Base-by-base conservation (phyloP, 2,888 invertebrate species). In the Platypus cylindrus region DNA sequence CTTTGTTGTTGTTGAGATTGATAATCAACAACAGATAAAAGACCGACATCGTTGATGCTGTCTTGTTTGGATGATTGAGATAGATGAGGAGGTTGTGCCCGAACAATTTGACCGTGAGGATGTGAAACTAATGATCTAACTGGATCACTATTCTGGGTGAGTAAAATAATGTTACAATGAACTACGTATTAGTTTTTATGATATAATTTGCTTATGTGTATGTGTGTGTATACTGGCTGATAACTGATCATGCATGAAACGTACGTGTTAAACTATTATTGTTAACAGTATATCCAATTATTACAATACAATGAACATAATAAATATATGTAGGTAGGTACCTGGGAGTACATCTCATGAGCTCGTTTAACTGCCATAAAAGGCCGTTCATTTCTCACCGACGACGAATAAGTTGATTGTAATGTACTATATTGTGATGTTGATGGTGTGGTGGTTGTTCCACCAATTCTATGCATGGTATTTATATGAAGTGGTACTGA, bases 401-500 rank as follows among this genome's bases (percentile, higher is more conserved):
- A 2, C 16, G 53, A 60, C 39, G 50, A 57, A 40, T 51, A 46
- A 22, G 34, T 46, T 7, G 47, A 46, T 20, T 51, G 47, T 15
- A 49, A 36, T 1, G 50, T 48, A 30, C 48, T 50, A 40, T 47
- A 50, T 17, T 40, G 48, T 8, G 47, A 45, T 12, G 37, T 35
- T 31, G 27, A 30, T 13, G 41, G n/a, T n/a, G n/a, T n/a, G n/a
- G 52, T 45, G 29, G 46, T 53, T 43, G 47, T 38, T 29, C 52
- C 50, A 32, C 40, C 37, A 28, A 48, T 50, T 37, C 45, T 49
- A 13, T 55, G 49, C 43, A 55, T 46, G 16, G 75, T 76, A 59
- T 77, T 74, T 49, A 78, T 75, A 53, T 77, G 77, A 29, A 78
- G 62, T n/a, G 78, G 77, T 26, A 76, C 70, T 41, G 72, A 71